Evolutionary conservation across 2,113 vertebrate species (phyloP), one percentile per base, ranked within the genome.

Genomic region (Serinus canaria): DNA sequence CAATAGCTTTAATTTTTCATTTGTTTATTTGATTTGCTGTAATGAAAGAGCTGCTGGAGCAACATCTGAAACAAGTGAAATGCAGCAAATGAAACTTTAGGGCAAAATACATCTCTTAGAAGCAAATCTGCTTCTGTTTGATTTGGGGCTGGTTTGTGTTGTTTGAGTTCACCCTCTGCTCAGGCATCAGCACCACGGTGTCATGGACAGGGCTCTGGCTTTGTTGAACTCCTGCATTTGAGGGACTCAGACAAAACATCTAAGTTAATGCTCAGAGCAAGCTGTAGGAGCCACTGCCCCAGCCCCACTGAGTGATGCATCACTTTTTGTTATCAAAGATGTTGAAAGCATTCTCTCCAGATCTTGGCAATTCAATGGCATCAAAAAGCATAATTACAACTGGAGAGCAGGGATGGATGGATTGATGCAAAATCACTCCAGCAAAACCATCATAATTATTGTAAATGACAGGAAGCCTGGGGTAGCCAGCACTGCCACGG

Each of bases 1-100:
- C 98, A 97, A 98, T 93, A 70, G 90, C 77, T 92, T 98, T 98
- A 97, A 98, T 97, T 98, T 98, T 98, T 97, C 96, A 98, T 97
- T 97, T 98, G 97, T 98, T 98, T 97, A 91, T 97, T 97, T 97
- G 97, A 97, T 97, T 97, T 97, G 89, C 91, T 68, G 74, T 74
- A 89, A 94, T 77, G 87, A 95, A 82, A 81, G 93, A 94, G 95
- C 79, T 90, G 55, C 93, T 81, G 91, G 80, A 91, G 76, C 88
- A 49, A 96, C 96, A 96, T 96, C 96, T 95, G 96, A 96, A 95
- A 82, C 30, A 75, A 62, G n/a, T 46, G 89, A 73, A 88, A 88
- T 17, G 92, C 88, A 73, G 60, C 67, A 72, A 93, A 94, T 62
- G 56, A 49, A 94, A 95, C 77, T 88, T 83, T 0, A 43, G 62